Evolutionary conservation across 2,113 vertebrate genomes (phyloP), one percentile per base, ranked within the genome.

Genomic region (Leucoraja erinaceus): DNA sequence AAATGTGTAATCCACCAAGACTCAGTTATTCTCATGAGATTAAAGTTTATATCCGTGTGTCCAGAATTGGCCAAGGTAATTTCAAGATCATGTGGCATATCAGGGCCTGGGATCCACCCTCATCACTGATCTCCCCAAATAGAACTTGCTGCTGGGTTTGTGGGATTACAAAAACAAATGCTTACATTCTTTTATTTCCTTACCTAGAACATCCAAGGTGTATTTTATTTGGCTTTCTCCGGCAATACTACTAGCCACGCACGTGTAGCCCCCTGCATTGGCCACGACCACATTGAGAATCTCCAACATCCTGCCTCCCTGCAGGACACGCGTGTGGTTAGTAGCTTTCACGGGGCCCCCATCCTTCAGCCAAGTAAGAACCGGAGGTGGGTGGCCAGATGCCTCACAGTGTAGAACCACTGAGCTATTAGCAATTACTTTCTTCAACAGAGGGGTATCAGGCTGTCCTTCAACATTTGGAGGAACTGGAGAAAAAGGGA

Each of bases 361-460:
- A 0, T 99, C 98, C 93, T 98, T 99, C 78, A 99, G 94, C 99
- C 99, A 99, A 3, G 97, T 98, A 66, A 99, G 96, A 16, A 97
- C 95, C 0, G 99, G 99, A 0, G 95, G 94, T 61, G 99, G 99
- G 93, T 98, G 97, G 16, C 99, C 99, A 1, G 94, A 95, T 14
- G 98, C 99, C 92, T 97, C 96, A 93, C 99, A 99, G 81, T 98
- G 97, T 94, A 99, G 93, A 0, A 92, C 96, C 94, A 99, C 94
- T 0, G 97, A 93, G 93, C 95, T 96, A 78, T 96, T 96, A 93
- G 97, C 93, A 59, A 97, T 94, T 68, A 99, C 98, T 94, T 98
- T 98, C 93, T 94, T 97, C 94, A 94, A 96, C 74, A 96, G 95
- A 74, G 96, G 95, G 8, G 84, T 95, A 12, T 96, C 95, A 74